These are phyloP conservation scores for Micropterix aruncella DNA, from an alignment of 2,888 invertebrate species.

Conservation along the genomic window DNA sequence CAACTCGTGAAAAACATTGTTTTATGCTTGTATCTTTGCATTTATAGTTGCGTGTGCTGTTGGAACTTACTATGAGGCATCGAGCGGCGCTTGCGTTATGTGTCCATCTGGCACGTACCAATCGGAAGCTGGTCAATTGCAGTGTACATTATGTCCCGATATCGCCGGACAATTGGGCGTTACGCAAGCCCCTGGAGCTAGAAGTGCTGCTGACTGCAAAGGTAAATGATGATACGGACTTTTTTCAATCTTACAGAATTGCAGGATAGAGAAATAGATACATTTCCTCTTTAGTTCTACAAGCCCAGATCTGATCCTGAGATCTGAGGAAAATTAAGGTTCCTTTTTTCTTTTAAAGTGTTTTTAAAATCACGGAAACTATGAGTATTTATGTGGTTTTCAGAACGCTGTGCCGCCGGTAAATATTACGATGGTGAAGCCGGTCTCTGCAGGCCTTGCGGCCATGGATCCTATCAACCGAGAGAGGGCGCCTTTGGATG, in stretches of 20 bases:
- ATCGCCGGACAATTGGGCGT: constrained; percentile 85
- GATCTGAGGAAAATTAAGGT: no score
- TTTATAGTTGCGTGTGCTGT: constrained; percentile 74
- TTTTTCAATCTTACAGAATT: no score
- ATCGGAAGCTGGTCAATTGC: constrained; percentile 79
- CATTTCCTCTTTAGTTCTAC: not conserved
- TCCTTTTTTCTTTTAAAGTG: constrained; percentile 1
- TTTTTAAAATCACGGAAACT: not conserved
- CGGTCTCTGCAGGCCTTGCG: constrained; percentile 82
- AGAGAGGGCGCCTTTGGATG: constrained; percentile 85
- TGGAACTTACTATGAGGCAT: constrained; percentile 72
- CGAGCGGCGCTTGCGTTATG: constrained; percentile 62
- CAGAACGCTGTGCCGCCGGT: constrained; percentile 84
- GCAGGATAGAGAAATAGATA: not conserved
- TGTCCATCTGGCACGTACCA: constrained; percentile 88
- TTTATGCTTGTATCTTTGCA: constrained; percentile 9
- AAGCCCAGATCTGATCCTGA: no score
- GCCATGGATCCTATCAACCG: constrained; percentile 88
- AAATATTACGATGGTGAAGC: constrained; percentile 85
- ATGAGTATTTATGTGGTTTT: constrained; percentile 10
- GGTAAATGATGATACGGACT: constrained; percentile 31
- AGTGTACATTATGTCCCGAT: constrained; percentile 79
- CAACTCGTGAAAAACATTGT: no score
- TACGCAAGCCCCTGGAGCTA: constrained; percentile 73
- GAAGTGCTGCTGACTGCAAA: constrained; percentile 82